Base-by-base conservation (phyloP, 2,888 invertebrate species). In the Salpingus planirostris region DNA sequence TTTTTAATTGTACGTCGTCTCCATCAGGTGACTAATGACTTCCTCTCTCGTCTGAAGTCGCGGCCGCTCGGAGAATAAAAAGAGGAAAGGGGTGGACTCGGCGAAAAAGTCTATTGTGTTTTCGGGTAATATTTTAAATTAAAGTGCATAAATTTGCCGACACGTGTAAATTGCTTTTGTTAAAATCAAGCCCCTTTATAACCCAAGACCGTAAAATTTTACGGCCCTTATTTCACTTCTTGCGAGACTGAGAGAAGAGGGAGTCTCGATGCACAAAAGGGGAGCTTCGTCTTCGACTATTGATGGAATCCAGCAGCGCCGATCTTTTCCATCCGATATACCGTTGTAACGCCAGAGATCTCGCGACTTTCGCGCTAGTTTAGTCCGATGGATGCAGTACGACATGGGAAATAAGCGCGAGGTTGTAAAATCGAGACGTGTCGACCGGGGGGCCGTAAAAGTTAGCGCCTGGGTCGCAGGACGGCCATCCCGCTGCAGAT, bases 121-220 rank as follows among this genome's bases (percentile, higher is more conserved):
- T 18, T 18, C 18, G 18, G 5, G 11, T 31, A 27, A 40, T 43
- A 40, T 44, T 46, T 44, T 37, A 46, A 44, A 46, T 44, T 44
- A 46, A 46, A 46, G 40, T 46, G 37, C 44, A 44, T 46, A 46
- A 46, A 46, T 40, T 44, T 35, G 36, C 42, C 33, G 38, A 39
- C 46, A 43, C 46, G 42, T 44, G 44, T 43, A 44, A 44, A 44
- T 43, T 41, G 44, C 44, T 30, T 31, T 35, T 35, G 36, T 37
- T 44, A 37, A 42, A 37, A 38, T 38, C 36, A 36, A 37, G 34
- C 39, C 40, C 27, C 27, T 34, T 25, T 32, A 23, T 35, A n/a
- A n/a, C 32, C 21, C 25, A 11, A 1, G 24, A 21, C 29, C 25
- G 27, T 43, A 44, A 44, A 44, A 43, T 43, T 44, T 44, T 44